Conservation (phyloP, 1,140 invertebrate species). For the Lutraria rhynchaena region DNA sequence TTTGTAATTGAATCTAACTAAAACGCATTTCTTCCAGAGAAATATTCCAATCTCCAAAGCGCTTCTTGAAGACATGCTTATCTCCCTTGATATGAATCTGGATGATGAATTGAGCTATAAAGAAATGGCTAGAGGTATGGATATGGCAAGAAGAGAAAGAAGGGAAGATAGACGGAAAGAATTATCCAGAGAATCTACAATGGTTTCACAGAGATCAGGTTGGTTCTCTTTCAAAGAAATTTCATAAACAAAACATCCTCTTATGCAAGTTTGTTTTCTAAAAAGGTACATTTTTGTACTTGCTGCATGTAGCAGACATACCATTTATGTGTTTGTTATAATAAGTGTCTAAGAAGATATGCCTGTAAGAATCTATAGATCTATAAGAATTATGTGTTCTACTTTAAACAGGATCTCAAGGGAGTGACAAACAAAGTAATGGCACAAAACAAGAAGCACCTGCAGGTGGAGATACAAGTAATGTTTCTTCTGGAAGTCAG, state of each 20-base stretch:
- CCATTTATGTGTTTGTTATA: too few relatives aligned
- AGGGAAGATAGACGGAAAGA: constrained; percentile 69
- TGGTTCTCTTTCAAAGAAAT: background rate
- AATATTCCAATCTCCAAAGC: constrained; percentile 73
- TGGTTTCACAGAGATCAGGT: constrained; percentile 46
- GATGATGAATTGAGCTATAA: constrained; percentile 77
- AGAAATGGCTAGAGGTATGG: constrained; percentile 76
- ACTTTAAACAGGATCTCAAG: background rate
- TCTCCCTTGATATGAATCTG: constrained; percentile 76
- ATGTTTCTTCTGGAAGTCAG: background rate
- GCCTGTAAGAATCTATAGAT: too few relatives aligned
- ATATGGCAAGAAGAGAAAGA: constrained; percentile 70
- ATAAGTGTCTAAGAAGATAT: too few relatives aligned
- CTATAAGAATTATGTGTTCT: background rate
- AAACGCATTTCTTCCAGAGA: too few relatives aligned
- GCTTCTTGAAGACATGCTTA: constrained; percentile 78
- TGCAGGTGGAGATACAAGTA: background rate
- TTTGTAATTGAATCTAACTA: constrained; percentile 8
- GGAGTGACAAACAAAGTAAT: background rate
- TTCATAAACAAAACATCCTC: too few relatives aligned
- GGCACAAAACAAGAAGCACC: constrained; percentile 2
- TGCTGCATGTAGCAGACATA: too few relatives aligned
- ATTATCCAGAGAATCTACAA: constrained; percentile 63
- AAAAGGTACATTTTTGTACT: too few relatives aligned
- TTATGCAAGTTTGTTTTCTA: too few relatives aligned